Percentiles rank a stretch among this genome's conserved stretches.
phyloP scores from a whole-genome alignment of 2,797 vertebrate genomes.

The Tamandua tetradactyla region DNA sequence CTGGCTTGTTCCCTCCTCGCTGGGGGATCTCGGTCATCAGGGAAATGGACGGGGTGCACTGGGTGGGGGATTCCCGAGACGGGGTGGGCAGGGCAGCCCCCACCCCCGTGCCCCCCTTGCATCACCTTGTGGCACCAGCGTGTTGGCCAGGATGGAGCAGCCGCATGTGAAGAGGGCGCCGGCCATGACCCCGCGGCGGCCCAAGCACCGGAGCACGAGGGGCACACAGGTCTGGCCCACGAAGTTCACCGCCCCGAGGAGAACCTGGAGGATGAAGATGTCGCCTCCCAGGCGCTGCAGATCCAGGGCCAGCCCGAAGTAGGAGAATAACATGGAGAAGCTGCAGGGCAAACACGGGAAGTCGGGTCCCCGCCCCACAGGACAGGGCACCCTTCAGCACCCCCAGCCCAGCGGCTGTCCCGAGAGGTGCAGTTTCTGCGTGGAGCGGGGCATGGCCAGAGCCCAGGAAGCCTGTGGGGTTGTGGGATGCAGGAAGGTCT shows the following conservation, averaged over 20 bases:
- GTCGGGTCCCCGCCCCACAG: accelerated
- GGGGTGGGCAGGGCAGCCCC: background rate
- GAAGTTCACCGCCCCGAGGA: constrained; percentile 45
- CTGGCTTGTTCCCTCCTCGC: background rate
- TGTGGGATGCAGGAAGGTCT: accelerated
- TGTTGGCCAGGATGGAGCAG: constrained; percentile 3
- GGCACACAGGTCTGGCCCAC: background rate
- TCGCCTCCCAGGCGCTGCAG: constrained; percentile 55
- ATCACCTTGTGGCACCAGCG: constrained; percentile 50
- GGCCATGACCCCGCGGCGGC: background rate
- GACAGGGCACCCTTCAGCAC: accelerated
- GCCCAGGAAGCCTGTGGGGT: accelerated
- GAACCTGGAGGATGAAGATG: constrained; percentile 60
- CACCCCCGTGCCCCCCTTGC: accelerated
- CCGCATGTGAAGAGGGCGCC: background rate
- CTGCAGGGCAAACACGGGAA: background rate
- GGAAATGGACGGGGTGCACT: background rate
- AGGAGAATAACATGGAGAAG: background rate
- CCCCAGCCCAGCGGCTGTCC: accelerated
- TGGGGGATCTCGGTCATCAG: background rate
- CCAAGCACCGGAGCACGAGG: background rate
- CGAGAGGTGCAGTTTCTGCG: accelerated
- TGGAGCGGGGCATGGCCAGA: accelerated
- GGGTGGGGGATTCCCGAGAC: background rate
- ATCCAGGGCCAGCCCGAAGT: constrained; percentile 49